Conservation (phyloP, 2,888 invertebrate species). For the Hyppa rectilinea region DNA sequence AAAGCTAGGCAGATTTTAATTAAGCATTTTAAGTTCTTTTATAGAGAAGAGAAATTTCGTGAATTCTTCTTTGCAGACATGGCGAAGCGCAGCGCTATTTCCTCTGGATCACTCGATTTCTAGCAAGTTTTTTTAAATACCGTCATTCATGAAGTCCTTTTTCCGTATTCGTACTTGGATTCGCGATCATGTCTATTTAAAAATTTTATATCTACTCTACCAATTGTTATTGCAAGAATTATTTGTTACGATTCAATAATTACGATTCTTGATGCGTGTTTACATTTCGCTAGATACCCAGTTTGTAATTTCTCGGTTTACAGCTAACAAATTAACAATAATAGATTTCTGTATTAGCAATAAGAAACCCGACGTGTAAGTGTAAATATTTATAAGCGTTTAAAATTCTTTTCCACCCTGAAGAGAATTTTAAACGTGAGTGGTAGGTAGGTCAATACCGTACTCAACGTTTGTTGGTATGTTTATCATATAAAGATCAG, state of each 20-base stretch:
- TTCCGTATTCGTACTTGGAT: neutral
- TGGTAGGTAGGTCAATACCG: neutral
- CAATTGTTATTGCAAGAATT: conserved; percentile 3
- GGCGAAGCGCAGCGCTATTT: no score
- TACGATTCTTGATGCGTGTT: conserved; percentile 32
- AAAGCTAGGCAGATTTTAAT: neutral
- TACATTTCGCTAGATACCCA: neutral
- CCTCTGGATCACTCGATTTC: no score
- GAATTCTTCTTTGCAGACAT: no score
- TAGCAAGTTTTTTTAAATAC: no score
- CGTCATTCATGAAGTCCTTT: no score
- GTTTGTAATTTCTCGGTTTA: neutral
- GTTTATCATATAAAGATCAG: neutral
- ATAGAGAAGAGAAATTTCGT: no score
- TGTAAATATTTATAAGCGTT: neutral
- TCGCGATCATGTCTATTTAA: neutral
- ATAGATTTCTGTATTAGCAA: neutral
- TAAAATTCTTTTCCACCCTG: no score
- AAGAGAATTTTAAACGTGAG: neutral
- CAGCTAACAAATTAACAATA: conserved; percentile 1
- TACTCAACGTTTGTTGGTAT: neutral
- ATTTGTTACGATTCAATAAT: conserved; percentile 40
- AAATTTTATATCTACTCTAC: conserved; percentile 7
- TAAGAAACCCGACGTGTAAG: neutral
- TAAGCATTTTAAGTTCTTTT: no score